Conservation (phyloP, 1,140 invertebrate genomes). For the Magallana ariakensis region DNA sequence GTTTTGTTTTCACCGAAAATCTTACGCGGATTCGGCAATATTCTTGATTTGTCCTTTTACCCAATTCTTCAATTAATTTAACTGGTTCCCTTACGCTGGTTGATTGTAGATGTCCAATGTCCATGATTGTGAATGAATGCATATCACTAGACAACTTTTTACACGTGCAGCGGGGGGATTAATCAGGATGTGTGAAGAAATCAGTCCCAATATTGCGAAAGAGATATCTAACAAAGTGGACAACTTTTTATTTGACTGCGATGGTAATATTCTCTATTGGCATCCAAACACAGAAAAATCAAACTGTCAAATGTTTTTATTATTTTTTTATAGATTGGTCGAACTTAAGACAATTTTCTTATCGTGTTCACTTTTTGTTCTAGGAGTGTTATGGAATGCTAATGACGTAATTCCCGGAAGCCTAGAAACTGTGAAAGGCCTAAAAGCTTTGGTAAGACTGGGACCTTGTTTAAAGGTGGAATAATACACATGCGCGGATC, state of each 20-base stretch:
- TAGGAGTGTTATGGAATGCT: slow-evolving; percentile 74
- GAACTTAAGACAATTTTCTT: too few species aligned
- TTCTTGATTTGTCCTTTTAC: too few species aligned
- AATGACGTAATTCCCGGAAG: slow-evolving; percentile 66
- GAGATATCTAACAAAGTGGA: slow-evolving; percentile 59
- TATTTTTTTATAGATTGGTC: too few species aligned
- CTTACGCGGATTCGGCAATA: too few species aligned
- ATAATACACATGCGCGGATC: too few species aligned
- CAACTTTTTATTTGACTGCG: slow-evolving; percentile 68
- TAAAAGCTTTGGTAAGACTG: slow-evolving; percentile 67
- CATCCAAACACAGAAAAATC: too few species aligned
- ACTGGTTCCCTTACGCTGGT: background rate
- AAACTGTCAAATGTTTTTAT: too few species aligned
- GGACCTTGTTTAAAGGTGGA: too few species aligned
- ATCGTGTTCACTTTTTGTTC: background rate
- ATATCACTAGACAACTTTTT: background rate
- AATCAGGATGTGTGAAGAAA: slow-evolving; percentile 16
- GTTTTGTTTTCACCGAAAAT: too few species aligned
- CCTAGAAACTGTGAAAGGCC: slow-evolving; percentile 63
- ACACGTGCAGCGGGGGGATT: background rate
- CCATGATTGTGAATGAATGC: too few species aligned
- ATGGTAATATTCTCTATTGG: slow-evolving; percentile 54
- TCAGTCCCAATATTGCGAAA: slow-evolving; percentile 44
- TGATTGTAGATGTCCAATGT: background rate
- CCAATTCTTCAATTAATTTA: too few species aligned